Base-by-base conservation (phyloP, 2,888 invertebrate genomes). In the Cantharis rufa region DNA sequence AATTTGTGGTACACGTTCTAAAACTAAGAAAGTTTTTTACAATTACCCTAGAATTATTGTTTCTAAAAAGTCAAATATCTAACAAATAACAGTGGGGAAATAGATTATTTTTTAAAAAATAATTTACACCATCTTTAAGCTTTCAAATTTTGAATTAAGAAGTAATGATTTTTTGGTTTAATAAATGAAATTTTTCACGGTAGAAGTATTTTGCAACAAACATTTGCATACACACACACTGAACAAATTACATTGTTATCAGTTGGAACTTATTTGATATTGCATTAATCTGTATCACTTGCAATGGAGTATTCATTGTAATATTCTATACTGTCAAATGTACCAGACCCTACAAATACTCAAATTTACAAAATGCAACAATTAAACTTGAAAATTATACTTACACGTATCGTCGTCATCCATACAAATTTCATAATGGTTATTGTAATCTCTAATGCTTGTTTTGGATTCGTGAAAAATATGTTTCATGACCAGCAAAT, bases 391-490 rank as follows among this genome's bases (percentile, higher is more conserved):
- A 68, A 15, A 24, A 68, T 24, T 15, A 18, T 68, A 70, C 75
- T 48, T 75, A 75, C 77, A 77, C 10, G 64, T 15, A 84, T 87
- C 88, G 82, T 63, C 76, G 69, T 75, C 74, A 68, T 80, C 80
- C 78, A 85, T 80, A 74, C 81, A 85, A 74, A 87, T 83, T 83
- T 87, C 86, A 78, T 84, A 86, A 76, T 84, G 84, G 81, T 85
- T 86, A 81, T 85, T 84, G 78, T 84, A 85, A 84, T 87, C 87
- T 84, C 87, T 87, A 84, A 88, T 86, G 80, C 75, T 82, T 63
- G 82, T 80, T 82, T 87, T 87, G 76, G 87, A 82, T 76, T 83
- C 80, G 69, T 82, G 83, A 71, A 71, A 72, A 74, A 85, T 82
- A 72, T 84, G 85, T 76, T 87, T 85, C 85, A 88, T 84, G 28